Base-by-base conservation (phyloP, 2,113 vertebrate species). In the Pagrus major region DNA sequence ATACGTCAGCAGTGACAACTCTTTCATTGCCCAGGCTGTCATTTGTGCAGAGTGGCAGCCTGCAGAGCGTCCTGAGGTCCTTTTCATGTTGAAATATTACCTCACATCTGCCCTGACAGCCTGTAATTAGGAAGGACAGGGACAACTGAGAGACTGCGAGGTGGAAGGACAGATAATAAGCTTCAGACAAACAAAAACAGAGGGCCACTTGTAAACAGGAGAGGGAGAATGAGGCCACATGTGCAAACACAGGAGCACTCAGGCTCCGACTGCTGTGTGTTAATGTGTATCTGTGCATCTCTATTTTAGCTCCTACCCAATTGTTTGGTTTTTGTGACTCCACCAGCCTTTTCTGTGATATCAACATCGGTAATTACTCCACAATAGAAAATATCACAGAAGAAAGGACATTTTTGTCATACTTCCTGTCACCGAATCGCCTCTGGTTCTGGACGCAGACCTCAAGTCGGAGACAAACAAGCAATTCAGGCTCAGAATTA, bases 1-100 rank as follows among this genome's bases (percentile, higher is more conserved):
- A 81, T 76, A 27, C 12, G 21, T 83, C 71, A 70, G 66, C 71
- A 65, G 37, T 64, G 31, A 85, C 84, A 78, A 37, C 74, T 86
- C 81, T 65, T 63, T 78, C 76, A 33, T 25, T 60, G 76, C 55
- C 21, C 0, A 51, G 59, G 65, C 74, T 69, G 69, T 87, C 74
- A 77, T 86, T 70, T 74, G 80, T n/a, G 21, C 44, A 42, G 42
- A 71, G 61, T 12, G 68, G 68, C 64, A 60, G 77, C 63, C 77
- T 80, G 82, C 77, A 65, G 54, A 49, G 4, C 46, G 49, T 87
- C 82, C 42, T 78, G 78, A 80, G 80, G 77, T 86, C 33, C 23
- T 39, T 85, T 71, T 88, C 39, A 92, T 86, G 74, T 68, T 78
- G 42, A 82, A 84, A 74, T 83, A 73, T 61, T 20, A 72, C 75